Evolutionary conservation across 1,140 invertebrate species (phyloP).

Genomic region (Bombus affinis): DNA sequence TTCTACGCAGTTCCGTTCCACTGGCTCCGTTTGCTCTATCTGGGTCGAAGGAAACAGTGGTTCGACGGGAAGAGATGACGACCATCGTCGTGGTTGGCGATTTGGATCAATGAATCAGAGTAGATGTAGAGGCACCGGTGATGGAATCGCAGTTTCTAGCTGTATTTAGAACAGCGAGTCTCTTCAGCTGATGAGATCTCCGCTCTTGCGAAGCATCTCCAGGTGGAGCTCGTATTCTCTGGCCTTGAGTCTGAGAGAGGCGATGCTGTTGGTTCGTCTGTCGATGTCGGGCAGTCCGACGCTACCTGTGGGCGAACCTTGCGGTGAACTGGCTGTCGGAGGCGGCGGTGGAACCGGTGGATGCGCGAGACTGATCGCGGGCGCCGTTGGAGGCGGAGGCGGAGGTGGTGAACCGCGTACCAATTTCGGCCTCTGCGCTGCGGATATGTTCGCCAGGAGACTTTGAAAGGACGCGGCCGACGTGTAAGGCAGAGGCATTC

Average conservation of each 20-base stretch:
- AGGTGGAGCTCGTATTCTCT: conserved; percentile 94
- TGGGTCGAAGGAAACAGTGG: neutral
- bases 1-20: no score
- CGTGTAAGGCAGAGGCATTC: conserved; percentile 86
- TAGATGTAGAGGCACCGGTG: neutral
- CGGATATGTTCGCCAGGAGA: conserved; percentile 91
- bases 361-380: conserved; percentile 77
- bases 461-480: conserved; percentile 91
- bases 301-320: conserved; percentile 75
- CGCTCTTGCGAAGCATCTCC: conserved; percentile 91
- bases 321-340: conserved; percentile 75
- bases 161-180: neutral
- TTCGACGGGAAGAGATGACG: neutral
- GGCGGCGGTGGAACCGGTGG: conserved; percentile 78
- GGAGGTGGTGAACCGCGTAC: conserved; percentile 77
- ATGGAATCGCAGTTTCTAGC: neutral
- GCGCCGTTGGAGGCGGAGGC: conserved; percentile 84
- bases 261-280: conserved; percentile 94
- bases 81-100: neutral
- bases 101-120: neutral
- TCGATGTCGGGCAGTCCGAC: conserved; percentile 86
- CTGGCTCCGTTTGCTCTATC: neutral
- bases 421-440: conserved; percentile 84
- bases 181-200: conserved; percentile 90
- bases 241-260: conserved; percentile 93